Conservation (phyloP, 2,113 vertebrate species). For the Mesembrinibis cayennensis region DNA sequence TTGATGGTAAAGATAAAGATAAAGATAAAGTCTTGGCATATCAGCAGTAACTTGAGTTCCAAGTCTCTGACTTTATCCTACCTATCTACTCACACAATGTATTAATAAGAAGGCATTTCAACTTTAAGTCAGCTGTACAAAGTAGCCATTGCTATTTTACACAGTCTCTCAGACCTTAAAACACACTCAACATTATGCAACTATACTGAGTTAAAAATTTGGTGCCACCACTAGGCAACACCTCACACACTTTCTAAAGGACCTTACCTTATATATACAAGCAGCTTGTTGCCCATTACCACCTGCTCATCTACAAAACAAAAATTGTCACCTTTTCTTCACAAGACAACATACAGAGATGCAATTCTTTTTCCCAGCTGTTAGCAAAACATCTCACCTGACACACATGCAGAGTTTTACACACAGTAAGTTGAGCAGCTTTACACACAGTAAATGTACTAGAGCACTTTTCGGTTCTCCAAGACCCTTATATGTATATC, state of each 20-base stretch:
- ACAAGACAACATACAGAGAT: not conserved
- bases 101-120: not conserved
- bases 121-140: not conserved
- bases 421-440: not conserved
- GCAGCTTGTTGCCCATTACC: slow-evolving; percentile 96
- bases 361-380: not conserved
- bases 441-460: not conserved
- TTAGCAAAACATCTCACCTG: not conserved
- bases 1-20: no score
- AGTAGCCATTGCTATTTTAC: not conserved
- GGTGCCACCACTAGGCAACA: not conserved
- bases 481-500: not conserved
- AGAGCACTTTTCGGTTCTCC: not conserved
- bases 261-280: slow-evolving; percentile 95
- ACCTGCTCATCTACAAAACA: slow-evolving; percentile 89
- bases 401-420: not conserved
- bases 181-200: not conserved
- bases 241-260: not conserved
- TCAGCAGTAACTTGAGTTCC: not conserved
- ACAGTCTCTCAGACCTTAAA: not conserved
- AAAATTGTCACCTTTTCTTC: not conserved
- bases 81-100: fast-evolving
- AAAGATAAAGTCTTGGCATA: not conserved
- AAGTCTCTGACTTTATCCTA: not conserved
- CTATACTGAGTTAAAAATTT: not conserved